phyloP scores from a whole-genome alignment of 1,140 invertebrate species.

The Papilio polytes region DNA sequence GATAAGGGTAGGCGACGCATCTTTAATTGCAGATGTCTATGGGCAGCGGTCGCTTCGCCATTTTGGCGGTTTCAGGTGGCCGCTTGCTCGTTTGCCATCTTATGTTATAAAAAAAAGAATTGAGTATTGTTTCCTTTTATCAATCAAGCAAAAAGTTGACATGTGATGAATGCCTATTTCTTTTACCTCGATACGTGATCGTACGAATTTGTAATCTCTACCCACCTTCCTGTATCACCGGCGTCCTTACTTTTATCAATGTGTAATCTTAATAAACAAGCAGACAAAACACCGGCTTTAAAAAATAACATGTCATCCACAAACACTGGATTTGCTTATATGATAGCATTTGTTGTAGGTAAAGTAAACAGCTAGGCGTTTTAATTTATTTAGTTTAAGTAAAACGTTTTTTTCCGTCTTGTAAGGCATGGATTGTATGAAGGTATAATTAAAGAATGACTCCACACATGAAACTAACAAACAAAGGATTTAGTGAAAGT shows the following conservation, averaged over 20 bases:
- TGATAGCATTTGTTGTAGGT: not conserved
- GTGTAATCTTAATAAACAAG: conserved; percentile 9
- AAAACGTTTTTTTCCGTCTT: conserved; percentile 61
- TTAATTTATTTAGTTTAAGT: conserved; percentile 24
- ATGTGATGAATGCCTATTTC: not conserved
- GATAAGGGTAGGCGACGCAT: too few relatives aligned
- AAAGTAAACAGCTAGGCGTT: not conserved
- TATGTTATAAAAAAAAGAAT: too few relatives aligned
- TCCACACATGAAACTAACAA: not conserved
- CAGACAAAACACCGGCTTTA: not conserved
- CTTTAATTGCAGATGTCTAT: too few relatives aligned
- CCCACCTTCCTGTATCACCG: not conserved
- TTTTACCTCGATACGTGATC: not conserved
- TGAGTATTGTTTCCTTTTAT: too few relatives aligned
- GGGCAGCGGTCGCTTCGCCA: too few relatives aligned
- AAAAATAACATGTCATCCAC: not conserved
- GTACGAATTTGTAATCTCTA: conserved; percentile 8
- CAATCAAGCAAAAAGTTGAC: not conserved
- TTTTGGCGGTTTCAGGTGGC: too few relatives aligned
- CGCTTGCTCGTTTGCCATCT: too few relatives aligned
- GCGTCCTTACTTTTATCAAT: conserved; percentile 11
- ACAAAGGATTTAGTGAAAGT: not conserved
- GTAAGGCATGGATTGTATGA: conserved; percentile 42
- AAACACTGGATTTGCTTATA: not conserved
- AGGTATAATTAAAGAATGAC: not conserved